A percentile compares a stretch with the other conserved stretches of the same genome.
These are phyloP conservation scores for Ictalurus furcatus DNA, from an alignment of 2,113 vertebrate genomes.

Conservation along the genomic window DNA sequence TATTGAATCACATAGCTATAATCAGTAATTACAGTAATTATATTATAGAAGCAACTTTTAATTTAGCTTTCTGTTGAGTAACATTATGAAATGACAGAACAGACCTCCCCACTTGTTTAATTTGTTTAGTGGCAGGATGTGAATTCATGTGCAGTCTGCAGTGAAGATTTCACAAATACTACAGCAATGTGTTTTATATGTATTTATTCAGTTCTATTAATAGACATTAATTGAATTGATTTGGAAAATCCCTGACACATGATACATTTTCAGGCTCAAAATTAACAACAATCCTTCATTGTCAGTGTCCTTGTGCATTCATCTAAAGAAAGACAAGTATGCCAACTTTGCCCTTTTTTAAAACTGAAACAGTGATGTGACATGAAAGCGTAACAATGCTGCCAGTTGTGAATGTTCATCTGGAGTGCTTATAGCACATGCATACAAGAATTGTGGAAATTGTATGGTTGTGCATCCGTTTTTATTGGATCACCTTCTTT, in stretches of 20 bases:
- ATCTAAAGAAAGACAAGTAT: background rate
- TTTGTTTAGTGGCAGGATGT: background rate
- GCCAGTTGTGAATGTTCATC: background rate
- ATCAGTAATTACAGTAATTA: conserved; percentile 1
- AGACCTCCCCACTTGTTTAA: background rate
- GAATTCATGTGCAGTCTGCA: background rate
- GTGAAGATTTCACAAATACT: background rate
- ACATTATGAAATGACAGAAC: background rate
- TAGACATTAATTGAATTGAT: background rate
- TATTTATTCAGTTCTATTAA: background rate
- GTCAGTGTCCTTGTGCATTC: background rate
- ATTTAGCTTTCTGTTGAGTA: background rate
- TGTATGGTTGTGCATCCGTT: background rate
- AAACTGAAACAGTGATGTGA: background rate
- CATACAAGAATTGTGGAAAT: conserved; percentile 7
- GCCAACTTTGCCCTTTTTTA: background rate
- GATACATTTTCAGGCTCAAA: background rate
- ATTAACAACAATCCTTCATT: background rate
- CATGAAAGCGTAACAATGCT: background rate
- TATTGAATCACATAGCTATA: background rate
- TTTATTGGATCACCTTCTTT: background rate
- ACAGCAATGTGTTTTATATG: background rate
- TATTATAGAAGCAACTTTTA: background rate
- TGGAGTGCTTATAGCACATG: background rate
- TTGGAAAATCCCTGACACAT: background rate